Base-by-base conservation (phyloP, 2,797 vertebrate species). In the Coranthus polyacanthus region DNA sequence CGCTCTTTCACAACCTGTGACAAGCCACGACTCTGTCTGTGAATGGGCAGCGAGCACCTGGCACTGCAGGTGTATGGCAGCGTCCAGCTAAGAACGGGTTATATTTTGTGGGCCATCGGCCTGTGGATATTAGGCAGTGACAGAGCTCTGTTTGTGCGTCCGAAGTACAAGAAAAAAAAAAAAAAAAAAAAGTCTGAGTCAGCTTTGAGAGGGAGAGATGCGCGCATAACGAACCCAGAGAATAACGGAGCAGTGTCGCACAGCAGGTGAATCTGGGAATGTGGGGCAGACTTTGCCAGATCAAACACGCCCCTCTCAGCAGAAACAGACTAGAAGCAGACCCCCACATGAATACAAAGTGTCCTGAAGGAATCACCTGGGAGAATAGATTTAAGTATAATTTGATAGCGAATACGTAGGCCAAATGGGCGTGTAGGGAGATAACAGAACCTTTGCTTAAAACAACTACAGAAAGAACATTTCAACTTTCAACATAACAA, bases 21-120 rank as follows among this genome's bases (percentile, higher is more conserved):
- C 72, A 76, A 44, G 15, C 43, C 16, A 11, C 1, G 34, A 17
- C 56, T 54, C 49, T 77, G 53, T 29, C 29, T 32, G 21, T 38
- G 52, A 37, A 32, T 3, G 60, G 43, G 36, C 37, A 56, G 32
- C n/a, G 41, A 65, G 49, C 75, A 86, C 83, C 83, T 83, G 54
- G 72, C 62, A 34, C 46, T 64, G 68, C 81, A 90, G 83, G 85
- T 89, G 81, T 72, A 79, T 29, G 11, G 22, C 3, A 4, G 36
- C 2, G 42, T 20, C 18, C 2, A 4, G 26, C 15, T 22, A 9
- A 4, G 22, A 11, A 5, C 3, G 41, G 0, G 37, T 49, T n/a
- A 12, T 22, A 18, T 37, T 45, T 44, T 1, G n/a, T 6, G n/a
- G 12, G 18, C 1, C 12, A 12, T 44, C 15, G 1, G 16, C 18